Percentiles rank a stretch among this genome's conserved stretches.
Conservation (phyloP, 2,888 invertebrate species). For the Malthinus seriepunctatus region DNA sequence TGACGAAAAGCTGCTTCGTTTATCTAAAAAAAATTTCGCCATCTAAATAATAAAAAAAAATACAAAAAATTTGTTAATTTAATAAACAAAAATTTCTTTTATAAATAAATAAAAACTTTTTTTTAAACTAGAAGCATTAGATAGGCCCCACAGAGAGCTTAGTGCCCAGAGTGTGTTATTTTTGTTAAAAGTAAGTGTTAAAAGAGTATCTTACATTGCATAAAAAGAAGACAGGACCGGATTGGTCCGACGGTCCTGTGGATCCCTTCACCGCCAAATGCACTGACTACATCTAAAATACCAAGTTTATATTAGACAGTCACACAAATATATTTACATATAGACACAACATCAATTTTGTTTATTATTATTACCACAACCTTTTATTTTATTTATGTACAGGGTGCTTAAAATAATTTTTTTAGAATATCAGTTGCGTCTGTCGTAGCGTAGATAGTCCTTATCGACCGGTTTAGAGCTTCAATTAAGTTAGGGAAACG, state of each 20-base stretch:
- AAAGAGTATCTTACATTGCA: slow-evolving; percentile 52
- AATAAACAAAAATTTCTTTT: slow-evolving; percentile 13
- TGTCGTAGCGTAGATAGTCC: no score
- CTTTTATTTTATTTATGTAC: no score
- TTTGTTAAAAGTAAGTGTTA: slow-evolving; percentile 42
- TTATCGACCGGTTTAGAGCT: no score
- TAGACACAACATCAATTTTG: background rate
- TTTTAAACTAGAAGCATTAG: slow-evolving; percentile 10
- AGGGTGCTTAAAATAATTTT: no score
- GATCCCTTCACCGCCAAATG: slow-evolving; percentile 78
- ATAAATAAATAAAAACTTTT: slow-evolving; percentile 10
- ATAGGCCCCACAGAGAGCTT: slow-evolving; percentile 23
- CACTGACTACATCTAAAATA: slow-evolving; percentile 86
- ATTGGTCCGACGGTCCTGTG: slow-evolving; percentile 56
- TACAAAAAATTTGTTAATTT: slow-evolving; percentile 10
- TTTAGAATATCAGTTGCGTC: no score
- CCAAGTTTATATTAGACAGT: slow-evolving; percentile 41
- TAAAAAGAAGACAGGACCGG: slow-evolving; percentile 50
- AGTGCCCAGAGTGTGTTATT: slow-evolving; percentile 29
- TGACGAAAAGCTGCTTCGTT: slow-evolving; percentile 12
- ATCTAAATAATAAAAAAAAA: slow-evolving; percentile 11
- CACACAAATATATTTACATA: slow-evolving; percentile 27
- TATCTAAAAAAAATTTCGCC: slow-evolving; percentile 12
- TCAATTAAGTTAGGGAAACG: no score
- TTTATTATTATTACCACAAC: slow-evolving; percentile 2